Conservation (phyloP, 2,113 vertebrate genomes). For the Sinocyclocheilus rhinocerous region DNA sequence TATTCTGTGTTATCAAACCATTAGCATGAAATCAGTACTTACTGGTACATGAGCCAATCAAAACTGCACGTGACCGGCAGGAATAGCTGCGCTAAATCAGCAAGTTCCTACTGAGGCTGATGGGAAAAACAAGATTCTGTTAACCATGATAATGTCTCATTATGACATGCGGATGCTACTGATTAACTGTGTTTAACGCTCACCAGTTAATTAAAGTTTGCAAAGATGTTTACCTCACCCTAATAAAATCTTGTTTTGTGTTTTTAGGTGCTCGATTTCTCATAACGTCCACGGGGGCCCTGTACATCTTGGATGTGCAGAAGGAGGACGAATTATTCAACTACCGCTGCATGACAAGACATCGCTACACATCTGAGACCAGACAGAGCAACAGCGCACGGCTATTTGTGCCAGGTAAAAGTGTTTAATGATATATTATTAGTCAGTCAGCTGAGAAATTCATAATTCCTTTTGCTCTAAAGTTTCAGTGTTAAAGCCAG, state of each 20-base stretch:
- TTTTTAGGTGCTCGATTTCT: slow-evolving; percentile 95
- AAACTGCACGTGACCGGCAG: slow-evolving; percentile 14
- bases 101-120: slow-evolving; percentile 6
- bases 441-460: not conserved
- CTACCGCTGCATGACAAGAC: slow-evolving; percentile 96
- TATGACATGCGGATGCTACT: slow-evolving; percentile 25
- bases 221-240: not conserved
- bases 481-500: not conserved
- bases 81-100: slow-evolving; percentile 9
- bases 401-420: slow-evolving; percentile 93
- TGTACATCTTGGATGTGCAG: slow-evolving; percentile 99
- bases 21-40: slow-evolving; percentile 53
- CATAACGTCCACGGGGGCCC: slow-evolving; percentile 98
- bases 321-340: slow-evolving; percentile 98
- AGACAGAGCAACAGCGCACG: slow-evolving; percentile 98
- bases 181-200: slow-evolving; percentile 34
- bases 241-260: not conserved
- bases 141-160: slow-evolving; percentile 33
- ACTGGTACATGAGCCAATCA: slow-evolving; percentile 24
- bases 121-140: slow-evolving; percentile 46
- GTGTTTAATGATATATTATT: not conserved
- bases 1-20: slow-evolving; percentile 40
- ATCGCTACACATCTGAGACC: slow-evolving; percentile 96
- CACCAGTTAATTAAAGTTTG: slow-evolving; percentile 2
- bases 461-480: not conserved